A percentile compares a stretch with the other conserved stretches of the same genome.
Conservation (phyloP, 2,888 invertebrate species). For the Beris morrisii region DNA sequence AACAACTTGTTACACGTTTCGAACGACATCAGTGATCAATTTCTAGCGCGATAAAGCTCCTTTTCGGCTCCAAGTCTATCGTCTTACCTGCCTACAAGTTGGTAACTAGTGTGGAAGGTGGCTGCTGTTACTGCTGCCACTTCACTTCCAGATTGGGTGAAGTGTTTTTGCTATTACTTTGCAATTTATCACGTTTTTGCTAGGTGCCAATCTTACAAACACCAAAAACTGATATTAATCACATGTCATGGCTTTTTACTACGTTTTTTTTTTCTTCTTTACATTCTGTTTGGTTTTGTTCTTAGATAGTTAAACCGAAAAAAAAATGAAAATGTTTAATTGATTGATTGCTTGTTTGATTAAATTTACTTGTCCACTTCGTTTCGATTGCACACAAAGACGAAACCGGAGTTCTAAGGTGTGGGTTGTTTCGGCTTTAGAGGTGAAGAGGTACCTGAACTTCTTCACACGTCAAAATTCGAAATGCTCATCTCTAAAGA, state of each 20-base stretch:
- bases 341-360: conserved; percentile 33
- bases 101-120: background rate
- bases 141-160: conserved; percentile 25
- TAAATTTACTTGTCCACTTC: conserved; percentile 26
- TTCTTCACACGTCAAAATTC: too few species aligned
- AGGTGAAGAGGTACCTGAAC: too few species aligned
- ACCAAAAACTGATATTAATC: conserved; percentile 22
- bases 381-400: too few species aligned
- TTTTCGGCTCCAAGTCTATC: too few species aligned
- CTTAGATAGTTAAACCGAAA: conserved; percentile 7
- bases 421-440: too few species aligned
- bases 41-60: too few species aligned
- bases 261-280: conserved; percentile 5
- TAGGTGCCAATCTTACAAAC: conserved; percentile 24
- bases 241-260: conserved; percentile 13
- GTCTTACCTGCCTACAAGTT: too few species aligned
- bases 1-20: too few species aligned
- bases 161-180: conserved; percentile 4
- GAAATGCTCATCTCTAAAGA: too few species aligned
- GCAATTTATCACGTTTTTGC: conserved; percentile 14
- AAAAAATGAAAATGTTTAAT: conserved; percentile 23
- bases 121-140: conserved; percentile 30
- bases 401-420: too few species aligned
- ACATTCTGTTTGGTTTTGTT: conserved; percentile 13
- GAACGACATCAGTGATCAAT: too few species aligned